phyloP scores from a whole-genome alignment of 2,888 invertebrate genomes.

The Leptinotarsa juncta region DNA sequence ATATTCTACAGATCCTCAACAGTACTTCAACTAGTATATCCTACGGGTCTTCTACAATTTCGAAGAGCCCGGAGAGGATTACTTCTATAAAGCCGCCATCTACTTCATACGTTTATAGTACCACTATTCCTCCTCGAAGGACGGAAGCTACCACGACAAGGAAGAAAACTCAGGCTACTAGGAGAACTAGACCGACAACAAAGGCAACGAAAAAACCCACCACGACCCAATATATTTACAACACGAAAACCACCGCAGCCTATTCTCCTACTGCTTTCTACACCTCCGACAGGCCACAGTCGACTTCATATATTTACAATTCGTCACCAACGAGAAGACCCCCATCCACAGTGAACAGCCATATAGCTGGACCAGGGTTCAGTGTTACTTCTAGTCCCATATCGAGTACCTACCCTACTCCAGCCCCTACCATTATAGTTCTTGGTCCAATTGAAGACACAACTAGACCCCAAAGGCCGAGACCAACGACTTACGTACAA shows the following conservation, averaged over 20 bases:
- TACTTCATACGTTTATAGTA: conserved; percentile 64
- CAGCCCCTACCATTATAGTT: conserved; percentile 73
- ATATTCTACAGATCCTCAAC: conserved; percentile 76
- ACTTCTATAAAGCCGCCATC: conserved; percentile 62
- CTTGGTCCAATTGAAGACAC: conserved; percentile 66
- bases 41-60: conserved; percentile 64
- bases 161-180: conserved; percentile 57
- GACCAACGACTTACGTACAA: conserved; percentile 54
- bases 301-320: conserved; percentile 64
- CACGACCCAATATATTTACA: conserved; percentile 30
- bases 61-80: conserved; percentile 42
- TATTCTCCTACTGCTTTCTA: conserved; percentile 54
- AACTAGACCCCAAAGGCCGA: conserved; percentile 31
- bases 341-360: conserved; percentile 50
- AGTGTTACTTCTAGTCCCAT: conserved; percentile 55
- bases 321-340: conserved; percentile 50
- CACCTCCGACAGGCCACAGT: conserved; percentile 59
- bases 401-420: conserved; percentile 58
- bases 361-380: conserved; percentile 56
- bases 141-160: conserved; percentile 45
- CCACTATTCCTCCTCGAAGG: conserved; percentile 48
- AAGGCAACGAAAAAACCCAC: conserved; percentile 61
- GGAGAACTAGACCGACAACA: conserved; percentile 52
- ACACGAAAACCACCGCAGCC: conserved; percentile 56
- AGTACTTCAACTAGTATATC: conserved; percentile 59